Base-by-base conservation (phyloP, 2,888 invertebrate genomes). In the Agonopterix alstromeriana region DNA sequence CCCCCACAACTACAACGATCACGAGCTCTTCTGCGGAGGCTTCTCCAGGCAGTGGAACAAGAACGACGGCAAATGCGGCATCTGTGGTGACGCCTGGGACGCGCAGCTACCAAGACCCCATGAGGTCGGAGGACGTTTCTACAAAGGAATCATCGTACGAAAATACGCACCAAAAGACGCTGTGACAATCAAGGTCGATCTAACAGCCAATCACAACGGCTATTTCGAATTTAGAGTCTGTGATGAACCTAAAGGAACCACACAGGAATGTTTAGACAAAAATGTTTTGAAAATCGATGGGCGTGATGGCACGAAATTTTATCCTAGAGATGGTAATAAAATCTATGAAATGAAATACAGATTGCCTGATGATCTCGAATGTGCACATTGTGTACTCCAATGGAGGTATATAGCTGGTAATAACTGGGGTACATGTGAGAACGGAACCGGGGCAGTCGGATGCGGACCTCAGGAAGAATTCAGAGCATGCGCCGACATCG, bases 401-500 rank as follows among this genome's bases (percentile, higher is more conserved):
- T 97, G 97, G 97, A 91, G 94, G 58, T 97, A 97, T 76, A 90
- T 95, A 48, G 96, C 97, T 43, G 96, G 94, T 2, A 95, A 95
- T 67, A 95, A 95, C 70, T 96, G 95, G 95, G 95, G 95, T 0
- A 90, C 87, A 10, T 94, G 94, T 65, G 88, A 88, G 1, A 92
- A 94, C 65, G 94, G 94, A 0, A 92, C 91, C 44, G 95, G 94
- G 36, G 93, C 93, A 0, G 93, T 97, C 0, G 97, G 97, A 0
- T 97, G 97, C 67, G 97, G 97, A 0, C 94, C 94, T 0, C 97
- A 97, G 70, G 97, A 97, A 72, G 95, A 96, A 67, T 97, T 97
- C 67, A 90, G 96, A 12, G 94, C 95, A 0, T 96, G 96, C 60
- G 93, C 96, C 0, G 96, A 97, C 65, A 92, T 96, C 43, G 89